Base-by-base conservation (phyloP, 2,888 invertebrate genomes). In the Crematogaster levior region DNA sequence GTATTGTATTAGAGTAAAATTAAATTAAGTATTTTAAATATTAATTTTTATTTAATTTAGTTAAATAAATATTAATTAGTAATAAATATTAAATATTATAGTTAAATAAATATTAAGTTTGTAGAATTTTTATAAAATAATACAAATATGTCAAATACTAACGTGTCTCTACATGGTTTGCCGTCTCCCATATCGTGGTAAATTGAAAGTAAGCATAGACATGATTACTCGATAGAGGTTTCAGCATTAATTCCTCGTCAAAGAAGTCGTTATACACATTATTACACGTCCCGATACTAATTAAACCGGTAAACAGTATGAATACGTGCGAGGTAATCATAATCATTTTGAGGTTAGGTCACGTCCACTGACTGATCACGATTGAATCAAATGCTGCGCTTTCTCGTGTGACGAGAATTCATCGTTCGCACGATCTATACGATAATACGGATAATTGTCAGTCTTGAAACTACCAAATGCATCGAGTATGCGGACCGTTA, bases 121-220 rank as follows among this genome's bases (percentile, higher is more conserved):
- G 7, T 2, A 48, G n/a, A 15, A 43, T 43, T 4, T 43, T 43
- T 43, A 46, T 1, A 46, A 46, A 24, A 21, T 24, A 70, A 43
- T 40, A 12, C 6, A 43, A 40, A 15, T 12, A 27, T 30, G 15
- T 9, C 7, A 3, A 51, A 3, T 15, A 30, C 93, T 91, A 85
- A 94, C 94, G 88, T 2, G 89, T 87, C n/a, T 92, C 87, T 7
- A 85, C 79, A 86, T 89, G 88, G 73, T 91, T 89, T 34, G 89
- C 82, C 15, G 91, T 90, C 85, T 97, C 95, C 96, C 98, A 97
- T 89, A 96, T 94, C 5, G 98, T 98, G 34, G 97, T 96, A 94
- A 99, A 99, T 94, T 99, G 98, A 94, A 99, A 99, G 94, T 98
- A 97, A 15, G 97, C 96, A 93, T 98, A 98, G 37, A 99, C 95